These are phyloP conservation scores for Etia nguti DNA, from an alignment of 2,113 vertebrate genomes.

Conservation along the genomic window DNA sequence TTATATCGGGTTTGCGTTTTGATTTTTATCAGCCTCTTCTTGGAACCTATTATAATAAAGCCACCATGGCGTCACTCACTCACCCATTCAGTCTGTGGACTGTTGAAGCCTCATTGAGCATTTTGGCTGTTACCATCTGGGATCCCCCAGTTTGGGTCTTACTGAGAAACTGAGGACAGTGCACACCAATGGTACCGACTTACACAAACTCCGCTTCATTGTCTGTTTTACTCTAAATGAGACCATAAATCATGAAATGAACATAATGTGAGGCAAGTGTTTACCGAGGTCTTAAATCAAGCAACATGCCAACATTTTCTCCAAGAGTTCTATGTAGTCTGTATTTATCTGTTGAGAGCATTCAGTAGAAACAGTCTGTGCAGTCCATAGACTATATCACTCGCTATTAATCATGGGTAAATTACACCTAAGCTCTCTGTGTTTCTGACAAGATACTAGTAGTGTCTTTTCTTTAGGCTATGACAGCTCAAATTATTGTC, in stretches of 20 bases:
- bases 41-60: not conserved
- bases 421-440: not conserved
- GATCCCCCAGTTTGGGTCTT: not conserved
- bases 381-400: not conserved
- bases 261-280: not conserved
- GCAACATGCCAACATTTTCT: not conserved
- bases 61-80: not conserved
- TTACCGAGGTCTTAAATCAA: not conserved
- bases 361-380: not conserved
- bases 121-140: not conserved
- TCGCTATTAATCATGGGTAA: not conserved
- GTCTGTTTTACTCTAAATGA: not conserved
- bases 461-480: not conserved
- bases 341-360: not conserved
- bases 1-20: not conserved
- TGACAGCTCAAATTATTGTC: too few species aligned
- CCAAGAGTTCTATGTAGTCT: not conserved
- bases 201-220: not conserved
- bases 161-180: not conserved
- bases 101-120: not conserved
- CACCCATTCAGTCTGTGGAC: not conserved
- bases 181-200: not conserved
- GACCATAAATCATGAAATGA: not conserved
- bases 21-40: not conserved
- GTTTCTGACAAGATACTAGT: not conserved